Conservation (phyloP, 30 jellyfish, hydroid and myxozoan genomes). For the Pelagia noctiluca region DNA sequence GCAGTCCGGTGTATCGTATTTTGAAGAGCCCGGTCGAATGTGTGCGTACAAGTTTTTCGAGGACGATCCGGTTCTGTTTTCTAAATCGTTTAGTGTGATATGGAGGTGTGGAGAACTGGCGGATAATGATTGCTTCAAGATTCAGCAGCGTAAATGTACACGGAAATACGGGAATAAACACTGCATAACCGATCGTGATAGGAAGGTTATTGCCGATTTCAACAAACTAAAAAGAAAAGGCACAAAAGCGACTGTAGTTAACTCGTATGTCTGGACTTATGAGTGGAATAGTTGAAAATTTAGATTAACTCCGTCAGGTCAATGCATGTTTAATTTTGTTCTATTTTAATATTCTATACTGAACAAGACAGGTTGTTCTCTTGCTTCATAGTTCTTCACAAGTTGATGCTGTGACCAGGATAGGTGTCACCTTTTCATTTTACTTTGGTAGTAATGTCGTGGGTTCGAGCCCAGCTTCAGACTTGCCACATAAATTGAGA, state of each 20-base stretch:
- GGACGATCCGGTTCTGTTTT: constrained; percentile 78
- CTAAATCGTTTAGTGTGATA: constrained; percentile 46
- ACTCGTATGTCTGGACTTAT: constrained; percentile 84
- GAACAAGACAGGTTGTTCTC: no score
- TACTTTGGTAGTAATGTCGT: no score
- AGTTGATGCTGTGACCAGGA: no score
- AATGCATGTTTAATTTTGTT: no score
- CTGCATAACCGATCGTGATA: constrained; percentile 34
- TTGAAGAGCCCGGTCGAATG: constrained; percentile 74
- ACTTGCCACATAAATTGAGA: no score
- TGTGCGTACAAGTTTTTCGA: constrained; percentile 86
- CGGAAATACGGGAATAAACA: constrained; percentile 34
- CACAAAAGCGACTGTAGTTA: constrained; percentile 41
- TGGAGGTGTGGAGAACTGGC: constrained; percentile 86
- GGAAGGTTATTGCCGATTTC: constrained; percentile 32
- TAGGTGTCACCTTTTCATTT: no score
- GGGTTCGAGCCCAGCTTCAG: no score
- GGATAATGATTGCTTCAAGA: constrained; percentile 58
- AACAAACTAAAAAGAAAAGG: constrained; percentile 18
- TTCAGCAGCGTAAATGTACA: constrained; percentile 24
- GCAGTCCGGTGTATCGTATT: constrained; percentile 79
- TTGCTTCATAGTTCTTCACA: no score
- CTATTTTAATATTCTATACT: no score
- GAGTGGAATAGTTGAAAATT: no score
- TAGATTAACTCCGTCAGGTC: no score